Percentiles rank a stretch among this genome's conserved stretches.
These are phyloP conservation scores for Dysmachus trigonus DNA, from an alignment of 2,888 invertebrate species.

Conservation along the genomic window DNA sequence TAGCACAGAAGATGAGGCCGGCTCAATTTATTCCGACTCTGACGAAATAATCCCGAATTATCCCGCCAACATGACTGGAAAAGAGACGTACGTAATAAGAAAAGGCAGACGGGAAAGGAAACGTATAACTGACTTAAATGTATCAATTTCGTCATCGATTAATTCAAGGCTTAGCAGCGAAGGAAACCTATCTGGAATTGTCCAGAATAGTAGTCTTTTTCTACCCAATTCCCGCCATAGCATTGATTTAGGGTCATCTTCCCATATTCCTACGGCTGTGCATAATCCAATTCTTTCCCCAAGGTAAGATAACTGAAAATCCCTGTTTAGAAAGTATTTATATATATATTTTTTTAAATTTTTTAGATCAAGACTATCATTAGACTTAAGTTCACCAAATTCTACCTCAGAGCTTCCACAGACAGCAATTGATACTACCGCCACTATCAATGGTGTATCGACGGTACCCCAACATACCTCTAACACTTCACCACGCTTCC, in stretches of 20 bases:
- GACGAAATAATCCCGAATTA: slow-evolving; percentile 56
- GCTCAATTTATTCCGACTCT: slow-evolving; percentile 75
- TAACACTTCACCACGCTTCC: slow-evolving; percentile 47
- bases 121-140: slow-evolving; percentile 67
- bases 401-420: slow-evolving; percentile 52
- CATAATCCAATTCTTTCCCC: slow-evolving; percentile 53
- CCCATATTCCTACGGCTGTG: slow-evolving; percentile 61
- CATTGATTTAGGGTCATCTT: slow-evolving; percentile 73
- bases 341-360: background rate
- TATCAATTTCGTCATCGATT: slow-evolving; percentile 65
- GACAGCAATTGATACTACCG: background rate
- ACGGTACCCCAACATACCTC: slow-evolving; percentile 6
- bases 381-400: slow-evolving; percentile 57
- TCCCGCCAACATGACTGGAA: slow-evolving; percentile 65
- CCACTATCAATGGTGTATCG: background rate
- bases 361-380: slow-evolving; percentile 57
- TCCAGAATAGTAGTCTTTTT: slow-evolving; percentile 69
- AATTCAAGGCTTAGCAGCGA: slow-evolving; percentile 73
- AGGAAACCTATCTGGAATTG: slow-evolving; percentile 51
- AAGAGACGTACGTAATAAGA: slow-evolving; percentile 84
- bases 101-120: slow-evolving; percentile 77
- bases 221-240: slow-evolving; percentile 75
- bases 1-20: slow-evolving; percentile 73
- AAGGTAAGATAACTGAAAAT: slow-evolving; percentile 51
- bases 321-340: background rate